These are phyloP conservation scores for Eurosta solidaginis DNA, from an alignment of 1,140 invertebrate species.

Conservation along the genomic window DNA sequence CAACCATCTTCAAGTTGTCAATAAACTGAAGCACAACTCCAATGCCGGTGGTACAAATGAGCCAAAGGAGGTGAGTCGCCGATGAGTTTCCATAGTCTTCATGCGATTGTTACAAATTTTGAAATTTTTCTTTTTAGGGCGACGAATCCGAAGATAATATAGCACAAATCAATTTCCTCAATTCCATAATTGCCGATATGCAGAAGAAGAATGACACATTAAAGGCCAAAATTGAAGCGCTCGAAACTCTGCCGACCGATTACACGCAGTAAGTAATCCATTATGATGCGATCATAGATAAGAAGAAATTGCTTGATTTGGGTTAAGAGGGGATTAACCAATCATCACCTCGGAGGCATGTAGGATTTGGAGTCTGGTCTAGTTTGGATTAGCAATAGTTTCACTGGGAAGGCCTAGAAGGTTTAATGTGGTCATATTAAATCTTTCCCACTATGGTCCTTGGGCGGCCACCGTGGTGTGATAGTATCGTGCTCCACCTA, in stretches of 20 bases:
- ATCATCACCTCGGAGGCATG: neutral
- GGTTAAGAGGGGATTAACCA: neutral
- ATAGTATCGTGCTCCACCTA: too few relatives aligned
- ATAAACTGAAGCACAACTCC: conserved; percentile 13
- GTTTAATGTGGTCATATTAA: too few relatives aligned
- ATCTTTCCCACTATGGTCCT: too few relatives aligned
- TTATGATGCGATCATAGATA: neutral
- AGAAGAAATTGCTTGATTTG: neutral
- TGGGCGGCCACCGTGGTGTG: too few relatives aligned
- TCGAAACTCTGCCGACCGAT: conserved; percentile 70
- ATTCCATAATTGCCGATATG: conserved; percentile 95
- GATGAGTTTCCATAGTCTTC: neutral
- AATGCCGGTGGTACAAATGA: neutral
- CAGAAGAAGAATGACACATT: conserved; percentile 89
- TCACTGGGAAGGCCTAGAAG: too few relatives aligned
- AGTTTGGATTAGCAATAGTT: too few relatives aligned
- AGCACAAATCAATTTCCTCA: conserved; percentile 86
- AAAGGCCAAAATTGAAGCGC: conserved; percentile 74
- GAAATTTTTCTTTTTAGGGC: conserved; percentile 12
- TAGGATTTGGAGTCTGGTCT: neutral
- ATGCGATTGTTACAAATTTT: neutral
- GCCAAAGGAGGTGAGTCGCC: neutral
- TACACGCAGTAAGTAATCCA: conserved; percentile 44
- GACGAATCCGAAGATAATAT: conserved; percentile 43
- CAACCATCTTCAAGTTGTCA: conserved; percentile 36